Base-by-base conservation (phyloP, 2,888 invertebrate species). In the Drosophila nigritarsus region DNA sequence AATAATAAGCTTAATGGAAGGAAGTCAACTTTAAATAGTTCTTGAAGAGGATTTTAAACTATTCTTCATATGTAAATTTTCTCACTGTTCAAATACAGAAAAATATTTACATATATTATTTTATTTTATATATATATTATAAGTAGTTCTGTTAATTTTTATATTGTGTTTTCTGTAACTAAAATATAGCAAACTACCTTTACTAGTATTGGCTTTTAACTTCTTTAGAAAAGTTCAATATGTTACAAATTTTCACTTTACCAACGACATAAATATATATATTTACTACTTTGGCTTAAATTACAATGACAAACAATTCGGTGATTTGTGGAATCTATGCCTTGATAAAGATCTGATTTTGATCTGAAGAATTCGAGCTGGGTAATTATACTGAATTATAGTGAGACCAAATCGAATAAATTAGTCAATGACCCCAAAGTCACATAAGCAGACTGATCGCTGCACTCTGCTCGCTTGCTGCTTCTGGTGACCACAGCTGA, bases 401-500 rank as follows among this genome's bases (percentile, higher is more conserved):
- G 24, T 54, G 38, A 54, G 72, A 53, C 29, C 45, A 73, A 55
- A 48, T 73, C 49, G 32, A 56, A 45, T 36, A 51, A 65, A 59
- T 54, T 54, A 63, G 50, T 45, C 32, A 60, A 55, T 64, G 68
- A 76, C 67, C 67, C 59, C 65, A 53, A 45, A 24, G 1, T 24
- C 24, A 24, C 8, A 24, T 24, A 15, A 15, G 24, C 45, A 8
- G 24, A 24, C 8, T 24, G 45, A 45, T 45, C 8, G 54, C 13
- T 38, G 38, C 38, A n/a, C 38, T 29, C 27, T 54, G 56, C n/a
- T 42, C 36, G 60, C n/a, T 42, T 27, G 20, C 32, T 29, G 40
- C 34, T 18, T 20, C n/a, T 87, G 95, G 95, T 40, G 95, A 93
- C 93, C 27, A 95, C 29, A 95, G 60, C 95, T 95, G 13, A 56